Conservation (phyloP, 64 coral and sea anemone genomes). For the Dendrophyllia cribrosa region DNA sequence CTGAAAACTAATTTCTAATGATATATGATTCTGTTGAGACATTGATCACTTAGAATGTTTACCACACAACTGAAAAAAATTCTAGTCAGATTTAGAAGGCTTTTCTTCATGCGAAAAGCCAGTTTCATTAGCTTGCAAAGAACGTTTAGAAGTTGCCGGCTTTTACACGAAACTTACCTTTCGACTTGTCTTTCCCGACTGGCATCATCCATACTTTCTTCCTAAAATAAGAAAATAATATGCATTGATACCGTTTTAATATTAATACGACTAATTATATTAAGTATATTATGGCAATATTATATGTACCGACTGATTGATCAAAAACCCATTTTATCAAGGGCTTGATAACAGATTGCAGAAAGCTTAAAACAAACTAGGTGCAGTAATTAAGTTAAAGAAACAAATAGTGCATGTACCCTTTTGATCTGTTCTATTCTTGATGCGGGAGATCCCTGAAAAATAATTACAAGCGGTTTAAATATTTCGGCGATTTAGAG, state of each 20-base stretch:
- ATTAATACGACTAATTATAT: not conserved
- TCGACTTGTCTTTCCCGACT: constrained; percentile 73
- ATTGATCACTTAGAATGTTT: too few relatives aligned
- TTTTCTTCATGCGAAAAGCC: too few relatives aligned
- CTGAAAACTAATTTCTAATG: too few relatives aligned
- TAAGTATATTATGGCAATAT: too few relatives aligned
- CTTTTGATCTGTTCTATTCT: constrained; percentile 86
- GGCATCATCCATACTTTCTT: constrained; percentile 92
- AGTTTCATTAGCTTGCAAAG: too few relatives aligned
- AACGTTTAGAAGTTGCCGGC: not conserved
- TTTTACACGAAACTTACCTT: constrained; percentile 24
- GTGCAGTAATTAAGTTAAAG: not conserved
- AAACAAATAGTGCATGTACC: constrained; percentile 27
- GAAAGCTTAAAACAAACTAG: not conserved
- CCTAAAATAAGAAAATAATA: constrained; percentile 50
- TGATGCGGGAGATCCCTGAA: constrained; percentile 91
- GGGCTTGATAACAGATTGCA: not conserved
- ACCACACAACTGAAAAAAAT: too few relatives aligned
- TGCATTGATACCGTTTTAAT: not conserved
- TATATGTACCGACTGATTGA: too few relatives aligned
- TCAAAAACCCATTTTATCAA: too few relatives aligned
- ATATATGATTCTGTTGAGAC: too few relatives aligned
- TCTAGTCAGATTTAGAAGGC: too few relatives aligned
- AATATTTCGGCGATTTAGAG: not conserved
- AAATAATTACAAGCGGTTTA: not conserved